Evolutionary conservation across 2,888 invertebrate species (phyloP), one percentile per base, ranked within the genome.

Genomic region (Neoascia interrupta): DNA sequence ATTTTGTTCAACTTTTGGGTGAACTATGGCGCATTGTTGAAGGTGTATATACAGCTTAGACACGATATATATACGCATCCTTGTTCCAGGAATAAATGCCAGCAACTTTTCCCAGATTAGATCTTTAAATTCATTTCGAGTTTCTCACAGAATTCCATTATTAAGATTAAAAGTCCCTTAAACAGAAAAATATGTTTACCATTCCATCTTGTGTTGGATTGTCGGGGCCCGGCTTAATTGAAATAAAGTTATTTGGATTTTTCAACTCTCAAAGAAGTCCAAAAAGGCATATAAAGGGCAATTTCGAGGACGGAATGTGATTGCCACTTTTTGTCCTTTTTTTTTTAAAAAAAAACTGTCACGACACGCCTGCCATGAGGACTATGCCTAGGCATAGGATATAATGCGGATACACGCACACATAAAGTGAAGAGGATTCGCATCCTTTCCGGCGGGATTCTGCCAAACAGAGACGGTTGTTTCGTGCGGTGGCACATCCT

Each of bases 271-370:
- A 6, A 53, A n/a, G 26, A 28, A 34, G 31, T 36, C 19, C 13
- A 26, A 54, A 45, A 36, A 36, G n/a, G 34, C 45, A 19, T 26
- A 45, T 36, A 36, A 54, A 45, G 34, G 37, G 15, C 53, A 53
- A 45, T 54, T 54, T 54, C 16, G 43, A 28, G 45, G 36, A 23
- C 23, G 26, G 54, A 64, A 64, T 54, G 64, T 45, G 45, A 45
- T 54, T 45, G 64, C 34, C 54, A 54, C 43, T 53, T 64, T 64
- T 63, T 34, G n/a, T n/a, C n/a, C n/a, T n/a, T n/a, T n/a, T n/a
- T n/a, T n/a, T n/a, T n/a, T n/a, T n/a, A n/a, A n/a, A n/a, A n/a
- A n/a, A 41, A 51, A 63, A 51, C 41, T 45, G 54, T 36, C 54
- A 43, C 31, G 36, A 45, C n/a, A n/a, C n/a, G n/a, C n/a, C n/a